Base-by-base conservation (phyloP, 1,140 invertebrate genomes). In the Habropoda laboriosa region DNA sequence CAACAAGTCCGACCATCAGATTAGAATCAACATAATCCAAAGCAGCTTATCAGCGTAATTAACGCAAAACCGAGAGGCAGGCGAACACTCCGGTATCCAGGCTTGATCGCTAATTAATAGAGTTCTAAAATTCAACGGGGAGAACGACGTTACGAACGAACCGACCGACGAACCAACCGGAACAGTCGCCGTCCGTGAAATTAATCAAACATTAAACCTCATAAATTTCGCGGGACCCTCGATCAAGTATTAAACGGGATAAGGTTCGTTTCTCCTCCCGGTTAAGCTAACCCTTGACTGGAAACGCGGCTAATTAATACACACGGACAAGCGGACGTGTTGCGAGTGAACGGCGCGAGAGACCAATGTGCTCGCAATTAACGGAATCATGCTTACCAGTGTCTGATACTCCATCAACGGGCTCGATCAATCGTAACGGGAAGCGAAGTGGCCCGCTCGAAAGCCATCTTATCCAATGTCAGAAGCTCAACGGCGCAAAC, bases 391-490 rank as follows among this genome's bases (percentile, higher is more conserved):
- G 47, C 47, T 42, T 24, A 35, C 64, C 35, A 21, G 10, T 63
- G 70, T 60, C 27, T 12, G 73, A 53, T 45, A 45, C 76, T 72
- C 42, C 58, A 49, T 79, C 73, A 79, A 71, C 57, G 38, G 35
- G 13, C 24, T 40, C 57, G 68, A 72, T 72, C 58, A 70, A 73
- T 60, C 35, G 63, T 61, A 80, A 75, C 67, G 38, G 27, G 40
- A 53, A 21, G 49, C 10, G 30, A 21, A 80, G 72, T 67, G 61
- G 61, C 45, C 24, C 53, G 61, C 40, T 66, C 42, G 40, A 61
- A 67, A 67, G 63, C 78, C 78, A 74, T 40, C 58, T 74, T 58
- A 80, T 67, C 61, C 72, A 42, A 40, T n/a, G 72, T 30, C 32
- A 35, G 68, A n/a, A 24, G 63, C 49, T 67, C 73, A 32, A 71